These are phyloP conservation scores for Trididemnum clinides DNA, from an alignment of 23 tunicate species.

Conservation along the genomic window DNA sequence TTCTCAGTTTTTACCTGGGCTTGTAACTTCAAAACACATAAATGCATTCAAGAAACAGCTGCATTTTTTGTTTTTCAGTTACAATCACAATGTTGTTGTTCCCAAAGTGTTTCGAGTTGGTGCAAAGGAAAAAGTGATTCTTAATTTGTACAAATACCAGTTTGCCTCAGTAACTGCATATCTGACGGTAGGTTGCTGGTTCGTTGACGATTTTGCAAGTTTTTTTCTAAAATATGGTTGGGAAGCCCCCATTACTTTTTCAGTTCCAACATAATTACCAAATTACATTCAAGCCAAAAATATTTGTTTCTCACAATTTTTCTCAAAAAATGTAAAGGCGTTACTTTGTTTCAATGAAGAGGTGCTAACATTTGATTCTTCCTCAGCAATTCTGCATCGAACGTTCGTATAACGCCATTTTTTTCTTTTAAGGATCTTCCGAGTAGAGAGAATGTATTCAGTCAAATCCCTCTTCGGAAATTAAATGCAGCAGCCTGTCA, in stretches of 20 bases:
- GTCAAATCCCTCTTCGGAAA: not conserved
- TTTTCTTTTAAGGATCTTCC: not conserved
- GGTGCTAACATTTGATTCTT: too few relatives aligned
- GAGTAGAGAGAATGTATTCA: not conserved
- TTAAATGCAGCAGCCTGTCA: not conserved
- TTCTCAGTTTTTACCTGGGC: too few relatives aligned
- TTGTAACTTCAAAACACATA: too few relatives aligned
- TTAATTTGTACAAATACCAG: slow-evolving; percentile 3
- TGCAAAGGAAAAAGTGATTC: slow-evolving; percentile 8
- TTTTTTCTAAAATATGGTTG: not conserved
- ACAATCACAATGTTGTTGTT: slow-evolving; percentile 17
- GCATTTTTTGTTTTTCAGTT: not conserved
- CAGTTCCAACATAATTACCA: not conserved
- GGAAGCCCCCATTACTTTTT: not conserved
- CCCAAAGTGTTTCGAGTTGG: slow-evolving; percentile 12
- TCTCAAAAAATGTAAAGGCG: not conserved
- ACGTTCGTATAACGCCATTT: not conserved
- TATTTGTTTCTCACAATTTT: too few relatives aligned
- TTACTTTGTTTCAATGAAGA: too few relatives aligned
- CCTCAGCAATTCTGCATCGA: too few relatives aligned
- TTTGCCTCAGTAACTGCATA: not conserved
- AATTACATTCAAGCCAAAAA: too few relatives aligned
- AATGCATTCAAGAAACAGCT: too few relatives aligned
- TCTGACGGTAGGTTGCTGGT: not conserved
- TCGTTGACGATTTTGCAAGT: not conserved